phyloP scores from a whole-genome alignment of 2,113 vertebrate species.

The Forbesichthys papilliferus region DNA sequence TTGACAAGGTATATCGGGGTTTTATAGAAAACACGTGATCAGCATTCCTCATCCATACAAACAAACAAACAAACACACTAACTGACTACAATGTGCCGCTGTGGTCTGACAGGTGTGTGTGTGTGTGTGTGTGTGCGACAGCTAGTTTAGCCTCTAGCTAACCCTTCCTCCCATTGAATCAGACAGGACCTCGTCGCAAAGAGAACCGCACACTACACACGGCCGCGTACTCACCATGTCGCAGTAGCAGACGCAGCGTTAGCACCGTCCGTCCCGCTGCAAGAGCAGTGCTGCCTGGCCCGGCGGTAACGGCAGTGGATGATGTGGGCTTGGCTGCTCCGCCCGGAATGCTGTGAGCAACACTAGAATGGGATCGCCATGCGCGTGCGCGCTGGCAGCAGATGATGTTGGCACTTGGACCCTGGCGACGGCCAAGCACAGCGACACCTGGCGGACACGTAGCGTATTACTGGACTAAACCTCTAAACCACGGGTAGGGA shows the following conservation, averaged over 20 bases:
- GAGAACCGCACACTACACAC: slow-evolving; percentile 23
- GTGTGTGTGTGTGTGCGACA: slow-evolving; percentile 20
- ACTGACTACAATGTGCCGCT: neutral
- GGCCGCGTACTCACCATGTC: slow-evolving; percentile 45
- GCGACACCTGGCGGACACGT: neutral
- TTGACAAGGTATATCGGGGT: too few species aligned
- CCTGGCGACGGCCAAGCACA: slow-evolving; percentile 42
- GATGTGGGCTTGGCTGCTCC: slow-evolving; percentile 51
- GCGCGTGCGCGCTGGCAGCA: slow-evolving; percentile 55
- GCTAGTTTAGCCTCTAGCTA: slow-evolving; percentile 56
- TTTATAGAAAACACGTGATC: too few species aligned
- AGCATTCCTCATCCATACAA: neutral
- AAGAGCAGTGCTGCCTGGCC: too few species aligned
- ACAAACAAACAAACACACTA: neutral
- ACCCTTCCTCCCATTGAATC: slow-evolving; percentile 55
- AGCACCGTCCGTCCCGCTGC: too few species aligned
- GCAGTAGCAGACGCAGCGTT: too few species aligned
- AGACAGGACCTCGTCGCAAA: slow-evolving; percentile 48
- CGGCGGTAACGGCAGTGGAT: neutral
- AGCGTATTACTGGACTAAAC: too few species aligned
- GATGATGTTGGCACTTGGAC: slow-evolving; percentile 71
- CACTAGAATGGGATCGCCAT: slow-evolving; percentile 70
- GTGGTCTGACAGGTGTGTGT: neutral
- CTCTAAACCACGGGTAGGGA: too few species aligned
- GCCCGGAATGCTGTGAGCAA: slow-evolving; percentile 70